These are phyloP conservation scores for Chaetoderma sp. DNA, from an alignment of 2,888 invertebrate genomes.

Conservation along the genomic window DNA sequence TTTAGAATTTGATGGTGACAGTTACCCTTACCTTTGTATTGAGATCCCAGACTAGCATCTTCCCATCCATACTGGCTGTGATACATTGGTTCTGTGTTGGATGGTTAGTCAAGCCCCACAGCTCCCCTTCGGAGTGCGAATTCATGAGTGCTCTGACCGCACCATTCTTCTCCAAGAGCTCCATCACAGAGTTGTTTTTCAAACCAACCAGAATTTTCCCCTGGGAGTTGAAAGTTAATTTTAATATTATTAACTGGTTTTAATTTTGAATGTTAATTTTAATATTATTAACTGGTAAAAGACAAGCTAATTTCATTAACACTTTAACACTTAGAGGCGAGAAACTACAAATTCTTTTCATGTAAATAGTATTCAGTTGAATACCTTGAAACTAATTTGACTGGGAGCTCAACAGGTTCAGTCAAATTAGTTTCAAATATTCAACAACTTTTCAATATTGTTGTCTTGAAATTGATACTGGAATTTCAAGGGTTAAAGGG, in stretches of 20 bases:
- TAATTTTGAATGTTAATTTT: no score
- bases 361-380: no score
- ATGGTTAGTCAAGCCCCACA: conserved; percentile 68
- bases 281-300: neutral
- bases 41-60: conserved; percentile 66
- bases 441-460: no score
- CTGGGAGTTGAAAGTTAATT: no score
- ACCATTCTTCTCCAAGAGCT: conserved; percentile 67
- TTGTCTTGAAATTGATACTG: no score
- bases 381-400: no score
- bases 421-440: no score
- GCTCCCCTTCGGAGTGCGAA: conserved; percentile 68
- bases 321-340: no score
- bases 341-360: no score
- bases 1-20: neutral
- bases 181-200: conserved; percentile 63
- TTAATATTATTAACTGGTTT: neutral
- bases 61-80: conserved; percentile 68
- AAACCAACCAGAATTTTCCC: conserved; percentile 69
- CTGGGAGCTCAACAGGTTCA: no score
- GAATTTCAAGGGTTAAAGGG: no score
- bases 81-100: conserved; percentile 60
- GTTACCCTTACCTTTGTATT: conserved; percentile 53
- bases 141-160: conserved; percentile 53
- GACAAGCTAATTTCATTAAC: neutral